Conservation (phyloP, 2,888 invertebrate genomes). For the Caenorhabditis uteleia region DNA sequence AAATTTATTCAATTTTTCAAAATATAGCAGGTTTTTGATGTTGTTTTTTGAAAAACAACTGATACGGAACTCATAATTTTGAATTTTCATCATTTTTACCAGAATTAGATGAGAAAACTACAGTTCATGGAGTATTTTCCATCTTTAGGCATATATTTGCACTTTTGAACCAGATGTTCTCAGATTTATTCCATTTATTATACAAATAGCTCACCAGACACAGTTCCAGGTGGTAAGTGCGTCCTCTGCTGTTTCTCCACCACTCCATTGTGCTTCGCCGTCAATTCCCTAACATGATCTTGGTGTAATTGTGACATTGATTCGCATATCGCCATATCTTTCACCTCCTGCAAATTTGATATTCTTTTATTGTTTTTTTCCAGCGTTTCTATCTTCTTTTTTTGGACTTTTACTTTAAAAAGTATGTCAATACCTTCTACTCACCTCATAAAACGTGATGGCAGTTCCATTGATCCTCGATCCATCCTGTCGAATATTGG, state of each 20-base stretch:
- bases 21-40: neutral
- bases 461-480: constrained; percentile 91
- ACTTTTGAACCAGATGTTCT: neutral
- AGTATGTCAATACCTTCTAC: no score
- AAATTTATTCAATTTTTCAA: constrained; percentile 13
- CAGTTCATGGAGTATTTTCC: constrained; percentile 63
- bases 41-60: no score
- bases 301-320: constrained; percentile 94
- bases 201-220: constrained; percentile 34
- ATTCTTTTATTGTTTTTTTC: constrained; percentile 1
- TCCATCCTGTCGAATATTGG: constrained; percentile 95
- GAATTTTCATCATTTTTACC: neutral
- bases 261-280: constrained; percentile 27
- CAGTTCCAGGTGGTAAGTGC: constrained; percentile 56
- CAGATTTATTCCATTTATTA: neutral
- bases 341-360: constrained; percentile 76
- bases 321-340: constrained; percentile 87
- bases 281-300: constrained; percentile 70
- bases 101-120: constrained; percentile 74
- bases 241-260: constrained; percentile 29
- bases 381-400: neutral
- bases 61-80: no score
- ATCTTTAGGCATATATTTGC: constrained; percentile 2
- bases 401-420: neutral
- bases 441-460: constrained; percentile 88